A percentile compares a stretch with the other conserved stretches of the same genome.
These are phyloP conservation scores for Melinaea marsaeus DNA, from an alignment of 2,888 invertebrate species.

Conservation along the genomic window DNA sequence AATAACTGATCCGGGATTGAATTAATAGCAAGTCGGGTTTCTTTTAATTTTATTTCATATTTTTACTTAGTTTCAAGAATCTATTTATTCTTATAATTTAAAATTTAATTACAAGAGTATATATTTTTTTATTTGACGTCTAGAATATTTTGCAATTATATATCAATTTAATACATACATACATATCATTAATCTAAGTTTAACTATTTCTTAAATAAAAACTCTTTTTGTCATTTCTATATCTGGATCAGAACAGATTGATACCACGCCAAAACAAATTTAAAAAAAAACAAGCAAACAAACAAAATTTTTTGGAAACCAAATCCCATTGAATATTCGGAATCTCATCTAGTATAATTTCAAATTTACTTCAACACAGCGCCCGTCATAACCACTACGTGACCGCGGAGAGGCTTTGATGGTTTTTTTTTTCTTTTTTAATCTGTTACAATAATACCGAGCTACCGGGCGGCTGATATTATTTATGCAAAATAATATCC, in stretches of 20 bases:
- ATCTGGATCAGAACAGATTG: neutral
- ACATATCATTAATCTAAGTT: no score
- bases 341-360: conserved; percentile 54
- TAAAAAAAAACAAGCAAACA: conserved; percentile 1
- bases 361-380: conserved; percentile 67
- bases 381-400: conserved; percentile 74
- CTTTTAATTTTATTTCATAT: no score
- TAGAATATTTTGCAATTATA: no score
- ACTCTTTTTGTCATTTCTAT: no score
- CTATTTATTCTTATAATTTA: no score
- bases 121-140: no score
- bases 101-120: no score
- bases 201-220: no score
- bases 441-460: conserved; percentile 72
- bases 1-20: no score
- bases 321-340: conserved; percentile 15
- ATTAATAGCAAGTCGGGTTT: neutral
- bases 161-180: no score
- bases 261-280: neutral
- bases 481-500: conserved; percentile 75
- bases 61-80: no score
- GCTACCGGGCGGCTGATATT: conserved; percentile 74
- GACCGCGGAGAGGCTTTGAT: conserved; percentile 57
- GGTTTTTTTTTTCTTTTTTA: conserved; percentile 65
- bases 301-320: neutral